Base-by-base conservation (phyloP, 2,888 invertebrate genomes). In the Agrochola lychnidis region DNA sequence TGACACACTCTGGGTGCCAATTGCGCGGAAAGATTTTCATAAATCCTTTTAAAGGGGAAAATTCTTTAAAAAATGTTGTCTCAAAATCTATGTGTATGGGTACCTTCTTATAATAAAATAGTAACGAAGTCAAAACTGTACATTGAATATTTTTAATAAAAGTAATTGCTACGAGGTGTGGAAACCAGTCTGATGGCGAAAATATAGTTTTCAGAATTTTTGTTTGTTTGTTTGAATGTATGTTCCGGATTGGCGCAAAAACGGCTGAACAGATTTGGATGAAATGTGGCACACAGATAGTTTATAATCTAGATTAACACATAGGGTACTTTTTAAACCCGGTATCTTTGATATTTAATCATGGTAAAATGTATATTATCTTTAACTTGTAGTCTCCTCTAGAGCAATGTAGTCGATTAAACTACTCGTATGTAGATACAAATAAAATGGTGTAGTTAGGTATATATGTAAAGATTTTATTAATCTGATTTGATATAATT, bases 1-100 rank as follows among this genome's bases (percentile, higher is more conserved):
- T 30, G 22, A 19, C 48, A 56, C 53, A 48, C 19, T 30, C 19
- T 51, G 30, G 14, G 12, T 22, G 25, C 16, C 62, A 53, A 53
- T 76, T 61, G 42, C 19, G 53, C 14, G 48, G 30, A 61, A 14
- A 67, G 30, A 53, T 61, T 78, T 63, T 51, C 40, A 42, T 48
- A 77, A 42, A 53, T 64, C 9, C 12, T 59, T 40, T 51, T 67
- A 30, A n/a, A 62, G 4, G 25, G 56, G 40, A 62, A 56, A 70
- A 30, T 67, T 62, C 25, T 61, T 53, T 10, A 7, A 19, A n/a
- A 56, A n/a, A 25, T 12, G 5, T 69, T 78, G 51, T 40, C 57
- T 69, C 22, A 30, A 69, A 56, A 48, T n/a, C 4, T 53, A n/a
- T 56, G 1, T n/a, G 4, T 4, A n/a, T 56, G 4, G 10, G 53